Conservation (phyloP, 2,888 invertebrate genomes). For the Parnassius glacialis region DNA sequence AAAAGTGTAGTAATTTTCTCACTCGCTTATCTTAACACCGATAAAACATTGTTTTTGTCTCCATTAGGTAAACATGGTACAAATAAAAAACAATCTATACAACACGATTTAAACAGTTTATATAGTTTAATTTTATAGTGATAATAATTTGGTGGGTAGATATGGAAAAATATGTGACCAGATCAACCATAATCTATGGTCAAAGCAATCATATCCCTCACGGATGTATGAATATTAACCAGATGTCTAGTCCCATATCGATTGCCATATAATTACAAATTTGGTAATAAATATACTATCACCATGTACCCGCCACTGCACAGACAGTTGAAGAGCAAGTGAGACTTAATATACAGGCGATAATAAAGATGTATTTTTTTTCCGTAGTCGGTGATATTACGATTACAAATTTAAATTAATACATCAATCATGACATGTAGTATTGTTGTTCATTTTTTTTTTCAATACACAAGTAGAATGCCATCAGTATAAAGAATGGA, state of each 20-base stretch:
- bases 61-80: conserved; percentile 6
- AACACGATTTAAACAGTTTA: conserved; percentile 12
- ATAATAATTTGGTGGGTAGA: conserved; percentile 17
- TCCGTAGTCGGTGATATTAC: not conserved
- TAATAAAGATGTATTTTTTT: not conserved
- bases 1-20: conserved; percentile 3
- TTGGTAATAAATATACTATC: conserved; percentile 4
- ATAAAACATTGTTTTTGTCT: not conserved
- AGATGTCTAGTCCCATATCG: not conserved
- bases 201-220: conserved; percentile 6
- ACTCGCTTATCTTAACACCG: conserved; percentile 2
- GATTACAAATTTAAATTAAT: too few species aligned
- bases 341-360: conserved; percentile 1
- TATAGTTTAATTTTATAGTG: not conserved
- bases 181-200: conserved; percentile 5
- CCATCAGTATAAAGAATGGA: too few species aligned
- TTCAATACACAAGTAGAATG: too few species aligned
- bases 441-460: too few species aligned
- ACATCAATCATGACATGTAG: too few species aligned
- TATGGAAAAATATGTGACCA: conserved; percentile 3
- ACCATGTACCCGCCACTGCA: not conserved
- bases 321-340: not conserved
- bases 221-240: conserved; percentile 8
- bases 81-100: conserved; percentile 24
- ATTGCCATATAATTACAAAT: conserved; percentile 5